Evolutionary conservation across 2,888 invertebrate species (phyloP), one percentile per base, ranked within the genome.

Genomic region (Acanthosepion esculentum): DNA sequence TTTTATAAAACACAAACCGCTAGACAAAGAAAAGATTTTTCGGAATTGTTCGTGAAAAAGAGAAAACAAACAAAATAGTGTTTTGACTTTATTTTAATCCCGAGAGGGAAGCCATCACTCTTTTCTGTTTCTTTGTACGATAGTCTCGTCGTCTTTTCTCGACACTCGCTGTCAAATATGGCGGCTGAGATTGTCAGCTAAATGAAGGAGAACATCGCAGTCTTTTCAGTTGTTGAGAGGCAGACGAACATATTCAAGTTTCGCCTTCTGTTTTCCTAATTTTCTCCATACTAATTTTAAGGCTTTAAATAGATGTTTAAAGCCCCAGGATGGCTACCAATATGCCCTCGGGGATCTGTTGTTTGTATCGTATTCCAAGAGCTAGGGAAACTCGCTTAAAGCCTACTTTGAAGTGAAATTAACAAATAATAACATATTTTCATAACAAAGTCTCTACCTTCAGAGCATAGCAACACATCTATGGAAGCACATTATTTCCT

Each of bases 371-470:
- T 78, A 78, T 78, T n/a, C n/a, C n/a, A n/a, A 18, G n/a, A 33
- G n/a, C 33, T 78, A n/a, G 78, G 78, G n/a, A 78, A 78, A 78
- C n/a, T 78, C n/a, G 12, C 78, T 15, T 15, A n/a, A 78, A 78
- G 33, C 78, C 15, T 78, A 78, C 78, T 78, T 78, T 78, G 78
- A 78, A 78, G 78, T 78, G 33, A n/a, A 78, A 78, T 78, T 78
- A 78, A 78, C 78, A 33, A 78, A 78, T 78, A 78, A 78, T 78
- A 78, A 33, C 78, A 78, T 78, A 78, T 78, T 78, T 78, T 78
- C n/a, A 78, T 78, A 33, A 78, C 78, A 33, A 3, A n/a, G n/a
- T 33, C 78, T 33, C 78, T 78, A 55, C 18, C 78, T 78, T n/a
- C 78, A 78, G 78, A 78, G n/a, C 78, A 18, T n/a, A 12, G 15